phyloP scores from a whole-genome alignment of 2,797 vertebrate genomes.

The Meriones psammophilus region DNA sequence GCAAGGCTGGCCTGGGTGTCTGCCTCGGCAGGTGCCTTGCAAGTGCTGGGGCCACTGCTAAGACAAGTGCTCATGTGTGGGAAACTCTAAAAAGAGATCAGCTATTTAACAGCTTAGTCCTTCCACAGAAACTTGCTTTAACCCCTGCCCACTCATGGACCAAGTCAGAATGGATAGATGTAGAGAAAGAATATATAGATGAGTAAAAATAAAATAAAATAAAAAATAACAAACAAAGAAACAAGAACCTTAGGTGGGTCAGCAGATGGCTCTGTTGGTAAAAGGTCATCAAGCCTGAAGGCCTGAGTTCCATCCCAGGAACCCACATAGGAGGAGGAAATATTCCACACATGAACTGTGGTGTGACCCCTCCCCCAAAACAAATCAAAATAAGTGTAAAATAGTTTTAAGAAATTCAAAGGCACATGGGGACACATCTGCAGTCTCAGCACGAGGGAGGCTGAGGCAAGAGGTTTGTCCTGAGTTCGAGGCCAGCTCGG shows the following conservation, averaged over 20 bases:
- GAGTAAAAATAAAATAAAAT: not conserved
- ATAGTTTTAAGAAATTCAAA: not conserved
- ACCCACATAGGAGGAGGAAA: not conserved
- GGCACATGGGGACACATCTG: not conserved
- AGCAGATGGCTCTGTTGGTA: not conserved
- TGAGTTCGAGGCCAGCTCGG: not conserved
- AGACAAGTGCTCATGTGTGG: slow-evolving; percentile 83
- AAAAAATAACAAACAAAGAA: not conserved
- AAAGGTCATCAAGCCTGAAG: not conserved
- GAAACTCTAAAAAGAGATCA: slow-evolving; percentile 84
- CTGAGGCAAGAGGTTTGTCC: not conserved
- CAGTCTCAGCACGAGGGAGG: not conserved
- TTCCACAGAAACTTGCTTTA: no score
- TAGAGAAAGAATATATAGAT: not conserved
- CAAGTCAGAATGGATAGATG: not conserved
- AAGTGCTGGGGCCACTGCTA: slow-evolving; percentile 80
- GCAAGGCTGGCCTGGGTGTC: slow-evolving; percentile 85
- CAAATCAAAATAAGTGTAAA: not conserved
- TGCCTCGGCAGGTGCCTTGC: slow-evolving; percentile 85
- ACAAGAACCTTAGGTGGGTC: not conserved
- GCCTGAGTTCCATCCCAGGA: not conserved
- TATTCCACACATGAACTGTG: not conserved
- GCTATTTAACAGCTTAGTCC: slow-evolving; percentile 83
- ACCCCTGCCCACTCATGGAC: no score
- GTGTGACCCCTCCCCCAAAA: not conserved